These are phyloP conservation scores for Loripinus fragilis DNA, from an alignment of 2,888 invertebrate species.

Conservation along the genomic window DNA sequence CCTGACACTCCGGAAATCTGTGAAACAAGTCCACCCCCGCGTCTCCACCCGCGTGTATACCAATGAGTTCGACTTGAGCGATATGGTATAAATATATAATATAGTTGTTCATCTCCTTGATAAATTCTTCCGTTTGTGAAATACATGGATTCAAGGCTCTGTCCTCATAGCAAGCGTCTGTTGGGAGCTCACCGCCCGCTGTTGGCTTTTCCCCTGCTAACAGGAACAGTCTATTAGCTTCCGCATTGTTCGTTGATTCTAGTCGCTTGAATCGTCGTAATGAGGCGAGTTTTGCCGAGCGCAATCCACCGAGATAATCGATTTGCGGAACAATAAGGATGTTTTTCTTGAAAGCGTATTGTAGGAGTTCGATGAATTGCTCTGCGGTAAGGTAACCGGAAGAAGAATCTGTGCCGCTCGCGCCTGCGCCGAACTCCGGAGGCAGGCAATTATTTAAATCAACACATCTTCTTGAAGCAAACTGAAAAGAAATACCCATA, in stretches of 20 bases:
- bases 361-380: conserved; percentile 35
- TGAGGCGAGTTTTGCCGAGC: conserved; percentile 41
- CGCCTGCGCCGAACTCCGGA: conserved; percentile 62
- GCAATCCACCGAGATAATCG: conserved; percentile 44
- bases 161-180: conserved; percentile 26
- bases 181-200: background rate
- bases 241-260: background rate
- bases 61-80: background rate
- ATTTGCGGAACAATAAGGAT: conserved; percentile 42
- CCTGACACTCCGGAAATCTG: conserved; percentile 28
- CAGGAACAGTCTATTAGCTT: conserved; percentile 21
- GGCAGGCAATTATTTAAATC: conserved; percentile 57
- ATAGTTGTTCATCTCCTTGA: conserved; percentile 11
- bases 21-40: conserved; percentile 29
- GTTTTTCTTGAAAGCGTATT: conserved; percentile 6
- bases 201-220: conserved; percentile 2
- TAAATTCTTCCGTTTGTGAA: conserved; percentile 34
- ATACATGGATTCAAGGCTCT: conserved; percentile 48
- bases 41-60: conserved; percentile 54
- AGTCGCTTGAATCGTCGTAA: conserved; percentile 13
- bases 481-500: conserved; percentile 51
- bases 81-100: conserved; percentile 13
- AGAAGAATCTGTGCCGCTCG: conserved; percentile 29
- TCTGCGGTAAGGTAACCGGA: conserved; percentile 51
- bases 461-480: conserved; percentile 59